These are phyloP conservation scores for Echinops telfairi DNA, from an alignment of 2,113 vertebrate genomes.

Conservation along the genomic window DNA sequence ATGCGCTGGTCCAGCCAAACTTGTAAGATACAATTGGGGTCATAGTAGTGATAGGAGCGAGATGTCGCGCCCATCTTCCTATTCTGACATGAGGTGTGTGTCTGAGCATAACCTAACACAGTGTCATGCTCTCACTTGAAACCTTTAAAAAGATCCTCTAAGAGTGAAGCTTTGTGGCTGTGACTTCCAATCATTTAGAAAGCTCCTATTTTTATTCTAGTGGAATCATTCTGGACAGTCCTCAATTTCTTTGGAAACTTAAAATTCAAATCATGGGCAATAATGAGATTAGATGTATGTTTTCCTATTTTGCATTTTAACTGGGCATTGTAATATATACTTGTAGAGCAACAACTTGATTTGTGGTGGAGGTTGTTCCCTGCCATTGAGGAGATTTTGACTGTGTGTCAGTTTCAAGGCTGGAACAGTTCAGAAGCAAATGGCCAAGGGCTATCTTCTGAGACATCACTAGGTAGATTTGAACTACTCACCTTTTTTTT, in stretches of 20 bases:
- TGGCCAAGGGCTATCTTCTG: neutral
- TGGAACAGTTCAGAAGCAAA: neutral
- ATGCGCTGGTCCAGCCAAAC: no score
- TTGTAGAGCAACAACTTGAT: neutral
- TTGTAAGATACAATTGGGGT: no score
- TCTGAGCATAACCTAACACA: no score
- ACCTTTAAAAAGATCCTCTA: no score
- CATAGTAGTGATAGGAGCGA: no score
- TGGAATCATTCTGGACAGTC: neutral
- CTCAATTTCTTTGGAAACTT: constrained; percentile 5
- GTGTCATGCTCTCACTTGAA: no score
- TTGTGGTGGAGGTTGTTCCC: neutral
- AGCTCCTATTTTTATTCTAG: no score
- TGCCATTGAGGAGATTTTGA: neutral
- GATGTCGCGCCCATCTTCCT: no score
- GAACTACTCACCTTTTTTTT: neutral
- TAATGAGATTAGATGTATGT: neutral
- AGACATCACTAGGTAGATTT: neutral
- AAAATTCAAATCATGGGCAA: neutral
- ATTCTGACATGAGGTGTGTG: no score
- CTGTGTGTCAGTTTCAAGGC: neutral
- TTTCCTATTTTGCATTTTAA: constrained; percentile 20
- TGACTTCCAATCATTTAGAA: no score
- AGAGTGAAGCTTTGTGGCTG: no score
- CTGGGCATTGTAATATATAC: neutral